A percentile compares a stretch with the other conserved stretches of the same genome.
These are phyloP conservation scores for Falco naumanni DNA, from an alignment of 2,797 vertebrate species.

Conservation along the genomic window DNA sequence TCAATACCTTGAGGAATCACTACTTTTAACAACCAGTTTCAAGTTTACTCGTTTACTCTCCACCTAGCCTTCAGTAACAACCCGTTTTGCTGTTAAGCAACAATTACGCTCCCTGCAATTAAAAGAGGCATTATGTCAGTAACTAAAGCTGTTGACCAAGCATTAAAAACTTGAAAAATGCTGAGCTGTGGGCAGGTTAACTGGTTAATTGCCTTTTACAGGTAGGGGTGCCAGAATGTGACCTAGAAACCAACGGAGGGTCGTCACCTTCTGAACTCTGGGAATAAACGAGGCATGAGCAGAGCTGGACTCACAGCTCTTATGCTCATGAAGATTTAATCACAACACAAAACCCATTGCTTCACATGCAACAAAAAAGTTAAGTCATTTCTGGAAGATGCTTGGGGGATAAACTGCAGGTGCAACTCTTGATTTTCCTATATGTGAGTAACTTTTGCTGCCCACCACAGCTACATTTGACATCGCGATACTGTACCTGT, in stretches of 20 bases:
- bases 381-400: too few relatives aligned
- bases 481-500: not conserved
- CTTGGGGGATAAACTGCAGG: not conserved
- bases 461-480: not conserved
- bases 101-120: not conserved
- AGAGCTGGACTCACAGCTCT: not conserved
- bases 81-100: not conserved
- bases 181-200: constrained; percentile 16
- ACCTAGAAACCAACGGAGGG: not conserved
- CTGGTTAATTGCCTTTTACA: constrained; percentile 6
- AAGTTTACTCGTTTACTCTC: not conserved
- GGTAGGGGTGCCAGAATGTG: not conserved
- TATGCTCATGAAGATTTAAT: not conserved
- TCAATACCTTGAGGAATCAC: not conserved
- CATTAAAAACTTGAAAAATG: not conserved
- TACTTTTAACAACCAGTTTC: not conserved
- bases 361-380: not conserved
- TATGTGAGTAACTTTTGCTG: not conserved
- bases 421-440: not conserved
- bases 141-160: not conserved
- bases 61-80: not conserved
- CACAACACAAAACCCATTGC: not conserved
- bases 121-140: not conserved
- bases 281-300: not conserved
- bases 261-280: not conserved